Conservation (phyloP, 2,797 vertebrate species). For the Gymnodraco acuticeps region DNA sequence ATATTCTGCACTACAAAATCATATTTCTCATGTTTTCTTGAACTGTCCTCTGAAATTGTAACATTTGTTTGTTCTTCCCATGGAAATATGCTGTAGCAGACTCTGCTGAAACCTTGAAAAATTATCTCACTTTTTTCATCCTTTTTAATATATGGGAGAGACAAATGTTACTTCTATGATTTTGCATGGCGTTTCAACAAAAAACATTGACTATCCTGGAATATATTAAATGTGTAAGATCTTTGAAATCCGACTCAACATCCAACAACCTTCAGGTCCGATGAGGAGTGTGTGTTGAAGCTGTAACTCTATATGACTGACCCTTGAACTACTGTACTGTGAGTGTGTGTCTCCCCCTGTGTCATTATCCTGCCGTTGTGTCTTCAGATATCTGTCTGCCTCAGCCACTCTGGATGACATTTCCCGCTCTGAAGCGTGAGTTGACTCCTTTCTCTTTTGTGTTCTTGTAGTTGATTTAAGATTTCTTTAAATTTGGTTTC, state of each 20-base stretch:
- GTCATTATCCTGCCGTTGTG: constrained; percentile 86
- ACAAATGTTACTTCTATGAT: background rate
- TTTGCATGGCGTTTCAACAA: background rate
- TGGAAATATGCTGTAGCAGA: too few species aligned
- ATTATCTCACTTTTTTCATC: background rate
- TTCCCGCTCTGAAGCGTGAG: constrained; percentile 92
- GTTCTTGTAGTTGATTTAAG: constrained; percentile 42
- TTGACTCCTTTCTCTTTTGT: constrained; percentile 73
- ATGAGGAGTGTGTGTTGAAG: background rate
- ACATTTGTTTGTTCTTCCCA: background rate
- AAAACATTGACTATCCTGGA: too few species aligned
- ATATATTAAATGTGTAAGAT: too few species aligned
- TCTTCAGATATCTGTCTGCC: constrained; percentile 94
- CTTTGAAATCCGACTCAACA: background rate
- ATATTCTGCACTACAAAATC: background rate
- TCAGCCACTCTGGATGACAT: constrained; percentile 93
- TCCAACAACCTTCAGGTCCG: background rate
- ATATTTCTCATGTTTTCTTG: background rate
- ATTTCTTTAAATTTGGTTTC: constrained; percentile 46
- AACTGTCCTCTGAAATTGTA: background rate
- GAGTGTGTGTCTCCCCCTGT: constrained; percentile 60
- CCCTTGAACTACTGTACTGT: constrained; percentile 28
- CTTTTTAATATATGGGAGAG: background rate
- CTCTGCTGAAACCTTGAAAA: too few species aligned
- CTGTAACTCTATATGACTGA: background rate